Base-by-base conservation (phyloP, 92 coral and sea anemone species). In the Palythoa caribaeorum region DNA sequence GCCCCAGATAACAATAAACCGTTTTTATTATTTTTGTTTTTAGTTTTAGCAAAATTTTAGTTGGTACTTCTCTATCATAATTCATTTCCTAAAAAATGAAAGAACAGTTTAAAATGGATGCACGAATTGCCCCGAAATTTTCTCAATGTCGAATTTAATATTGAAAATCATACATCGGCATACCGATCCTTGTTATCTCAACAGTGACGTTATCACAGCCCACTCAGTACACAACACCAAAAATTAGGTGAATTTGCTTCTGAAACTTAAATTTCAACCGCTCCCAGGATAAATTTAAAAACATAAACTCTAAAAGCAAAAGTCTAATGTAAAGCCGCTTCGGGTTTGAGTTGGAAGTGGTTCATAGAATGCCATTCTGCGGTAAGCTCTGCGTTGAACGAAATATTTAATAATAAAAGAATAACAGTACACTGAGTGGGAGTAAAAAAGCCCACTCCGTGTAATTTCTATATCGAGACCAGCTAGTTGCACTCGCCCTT, bases 121-220 rank as follows among this genome's bases (percentile, higher is more conserved):
- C 20, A 47, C 4, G 48, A n/a, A 2, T 53, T 50, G 51, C 40
- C 9, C 12, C 36, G 40, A 11, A 19, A 19, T 47, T 47, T 65
- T 20, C 17, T 63, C 12, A 28, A 44, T 48, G 19, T 81, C 38
- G 48, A 48, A 63, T 5, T 44, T 40, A 79, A 21, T 65, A 12
- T 57, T 39, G 20, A 14, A 80, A 11, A 4, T 15, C 73, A 62
- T 80, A 57, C 44, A 14, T 65, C 59, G 69, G 62, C 51, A 74
- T 70, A 74, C 3, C 35, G 28, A 28, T 28, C 28, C 28, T 28
- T 80, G 5, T 13, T 20, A 36, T 47, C 44, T 19, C 50, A 47
- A 15, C 20, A 66, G 76, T 81, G 86, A 81, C 76, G 86, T 66
- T 60, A 81, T 81, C 44, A 10, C 39, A 66, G 36, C 55, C 86